A percentile compares a stretch with the other conserved stretches of the same genome.
phyloP scores from a whole-genome alignment of 2,888 invertebrate species.

The Oegoconia quadripuncta region DNA sequence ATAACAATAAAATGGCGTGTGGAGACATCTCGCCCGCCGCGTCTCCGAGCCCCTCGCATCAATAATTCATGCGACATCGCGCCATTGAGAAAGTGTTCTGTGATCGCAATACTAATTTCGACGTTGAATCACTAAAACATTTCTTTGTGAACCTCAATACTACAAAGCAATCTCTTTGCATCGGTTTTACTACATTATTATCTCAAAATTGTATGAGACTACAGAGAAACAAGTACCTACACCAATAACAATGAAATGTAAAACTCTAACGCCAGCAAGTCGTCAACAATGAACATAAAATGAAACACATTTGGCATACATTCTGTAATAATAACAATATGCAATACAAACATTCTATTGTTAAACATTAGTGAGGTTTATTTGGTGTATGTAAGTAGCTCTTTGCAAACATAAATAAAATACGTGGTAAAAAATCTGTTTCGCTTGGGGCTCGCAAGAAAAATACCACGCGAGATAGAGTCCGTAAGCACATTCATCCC shows the following conservation, averaged over 20 bases:
- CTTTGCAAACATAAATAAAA: not conserved
- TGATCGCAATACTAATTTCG: constrained; percentile 72
- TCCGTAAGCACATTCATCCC: constrained; percentile 46
- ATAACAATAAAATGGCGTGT: constrained; percentile 58
- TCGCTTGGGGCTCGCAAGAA: constrained; percentile 21
- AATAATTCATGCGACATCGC: constrained; percentile 73
- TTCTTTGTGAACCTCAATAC: constrained; percentile 34
- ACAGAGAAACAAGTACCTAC: no score
- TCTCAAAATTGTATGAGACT: not conserved
- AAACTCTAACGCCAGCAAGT: no score
- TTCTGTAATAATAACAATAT: no score
- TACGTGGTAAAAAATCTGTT: constrained; percentile 14
- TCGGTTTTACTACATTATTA: no score
- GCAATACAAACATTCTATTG: not conserved
- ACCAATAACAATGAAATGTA: no score
- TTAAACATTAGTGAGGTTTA: not conserved
- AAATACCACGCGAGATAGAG: constrained; percentile 34
- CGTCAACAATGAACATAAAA: no score
- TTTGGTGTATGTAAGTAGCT: no score
- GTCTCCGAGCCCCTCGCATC: constrained; percentile 47
- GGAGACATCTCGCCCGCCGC: constrained; percentile 41
- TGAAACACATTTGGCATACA: no score
- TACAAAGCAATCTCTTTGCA: no score
- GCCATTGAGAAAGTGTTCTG: constrained; percentile 76
- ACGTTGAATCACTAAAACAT: constrained; percentile 58